A percentile compares a stretch with the other conserved stretches of the same genome.
Conservation (phyloP, 1,140 invertebrate genomes). For the Drosophila repleta region DNA sequence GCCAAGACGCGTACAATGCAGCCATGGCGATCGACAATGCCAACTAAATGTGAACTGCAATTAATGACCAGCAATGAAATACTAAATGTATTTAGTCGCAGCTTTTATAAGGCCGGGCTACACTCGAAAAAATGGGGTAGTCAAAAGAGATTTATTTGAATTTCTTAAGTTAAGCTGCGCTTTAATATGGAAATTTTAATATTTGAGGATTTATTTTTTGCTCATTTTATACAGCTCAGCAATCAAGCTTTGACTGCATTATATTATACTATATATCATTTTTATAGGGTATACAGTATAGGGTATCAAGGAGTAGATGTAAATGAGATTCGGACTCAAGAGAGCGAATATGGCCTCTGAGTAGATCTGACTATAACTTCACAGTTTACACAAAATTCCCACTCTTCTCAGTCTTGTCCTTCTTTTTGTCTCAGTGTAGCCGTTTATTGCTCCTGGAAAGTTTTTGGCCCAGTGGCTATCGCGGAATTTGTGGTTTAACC, state of each 20-base stretch:
- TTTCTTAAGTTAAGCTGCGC: not conserved
- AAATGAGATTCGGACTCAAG: too few species aligned
- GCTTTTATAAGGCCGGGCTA: slow-evolving; percentile 62
- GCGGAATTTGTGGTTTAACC: slow-evolving; percentile 6
- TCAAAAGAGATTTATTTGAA: not conserved
- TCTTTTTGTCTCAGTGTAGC: slow-evolving; percentile 9
- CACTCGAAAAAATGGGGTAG: not conserved
- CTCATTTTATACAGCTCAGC: not conserved
- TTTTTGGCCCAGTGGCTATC: slow-evolving; percentile 47
- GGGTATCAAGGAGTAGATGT: too few species aligned
- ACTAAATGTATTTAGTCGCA: slow-evolving; percentile 51
- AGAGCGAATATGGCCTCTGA: too few species aligned
- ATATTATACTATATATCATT: too few species aligned
- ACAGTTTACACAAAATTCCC: not conserved
- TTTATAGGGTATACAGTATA: too few species aligned
- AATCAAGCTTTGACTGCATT: too few species aligned
- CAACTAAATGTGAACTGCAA: slow-evolving; percentile 33
- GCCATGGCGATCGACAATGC: not conserved
- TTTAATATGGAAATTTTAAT: too few species aligned
- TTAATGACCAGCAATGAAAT: slow-evolving; percentile 72
- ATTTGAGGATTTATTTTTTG: too few species aligned
- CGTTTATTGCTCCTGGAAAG: slow-evolving; percentile 7
- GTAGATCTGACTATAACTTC: not conserved
- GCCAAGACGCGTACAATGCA: not conserved
- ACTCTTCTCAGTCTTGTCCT: not conserved